phyloP scores from a whole-genome alignment of 2,888 invertebrate genomes.

The Acleris emargana region DNA sequence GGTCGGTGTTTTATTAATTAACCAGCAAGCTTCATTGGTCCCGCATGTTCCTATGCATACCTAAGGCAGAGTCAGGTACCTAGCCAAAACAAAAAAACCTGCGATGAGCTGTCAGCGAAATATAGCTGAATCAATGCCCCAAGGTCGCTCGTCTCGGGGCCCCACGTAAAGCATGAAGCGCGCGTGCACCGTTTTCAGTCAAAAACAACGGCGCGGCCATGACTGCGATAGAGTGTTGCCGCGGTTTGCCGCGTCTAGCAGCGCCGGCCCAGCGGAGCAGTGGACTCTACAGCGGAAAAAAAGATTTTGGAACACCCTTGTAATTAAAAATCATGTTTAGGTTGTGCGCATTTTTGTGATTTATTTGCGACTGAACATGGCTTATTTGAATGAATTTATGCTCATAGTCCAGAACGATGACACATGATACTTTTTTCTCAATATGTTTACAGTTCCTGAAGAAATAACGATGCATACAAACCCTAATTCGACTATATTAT shows the following conservation, averaged over 20 bases:
- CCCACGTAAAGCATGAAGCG: conserved; percentile 61
- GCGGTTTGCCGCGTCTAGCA: conserved; percentile 64
- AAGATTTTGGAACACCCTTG: conserved; percentile 5
- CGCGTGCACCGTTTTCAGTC: conserved; percentile 81
- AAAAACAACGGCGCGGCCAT: conserved; percentile 76
- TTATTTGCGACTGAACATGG: too few species aligned
- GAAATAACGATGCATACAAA: too few species aligned
- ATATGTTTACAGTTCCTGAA: too few species aligned
- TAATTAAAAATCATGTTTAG: too few species aligned
- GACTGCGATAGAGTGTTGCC: conserved; percentile 73
- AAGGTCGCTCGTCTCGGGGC: conserved; percentile 51
- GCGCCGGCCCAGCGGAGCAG: conserved; percentile 46
- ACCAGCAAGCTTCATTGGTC: too few species aligned
- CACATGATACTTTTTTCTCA: not conserved
- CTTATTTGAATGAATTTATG: too few species aligned
- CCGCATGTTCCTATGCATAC: too few species aligned
- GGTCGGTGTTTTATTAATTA: too few species aligned
- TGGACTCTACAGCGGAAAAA: conserved; percentile 49
- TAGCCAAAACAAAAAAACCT: too few species aligned
- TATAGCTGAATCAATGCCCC: not conserved
- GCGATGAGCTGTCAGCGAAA: not conserved
- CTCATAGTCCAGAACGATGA: not conserved
- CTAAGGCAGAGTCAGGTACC: too few species aligned
- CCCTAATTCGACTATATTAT: too few species aligned
- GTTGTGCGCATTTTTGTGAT: too few species aligned